These are phyloP conservation scores for Urocynchramus pylzowi DNA, from an alignment of 2,113 vertebrate species.

Conservation along the genomic window DNA sequence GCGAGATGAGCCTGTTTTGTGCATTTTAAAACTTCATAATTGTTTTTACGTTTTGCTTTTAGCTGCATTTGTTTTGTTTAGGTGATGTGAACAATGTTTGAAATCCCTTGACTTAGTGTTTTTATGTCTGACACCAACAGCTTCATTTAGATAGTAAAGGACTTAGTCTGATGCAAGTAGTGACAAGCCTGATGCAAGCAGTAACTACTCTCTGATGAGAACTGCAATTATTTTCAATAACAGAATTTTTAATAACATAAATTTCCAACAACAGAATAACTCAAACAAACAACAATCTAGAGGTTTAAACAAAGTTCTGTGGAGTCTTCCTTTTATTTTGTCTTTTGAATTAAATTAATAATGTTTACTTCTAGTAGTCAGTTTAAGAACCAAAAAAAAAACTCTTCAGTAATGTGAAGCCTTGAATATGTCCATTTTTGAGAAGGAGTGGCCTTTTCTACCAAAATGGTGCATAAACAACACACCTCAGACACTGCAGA, in stretches of 20 bases:
- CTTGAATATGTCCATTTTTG: neutral
- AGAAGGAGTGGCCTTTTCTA: neutral
- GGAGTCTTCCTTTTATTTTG: neutral
- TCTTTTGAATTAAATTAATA: neutral
- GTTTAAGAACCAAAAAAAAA: neutral
- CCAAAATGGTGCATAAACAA: neutral
- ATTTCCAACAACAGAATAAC: neutral
- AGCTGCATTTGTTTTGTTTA: neutral
- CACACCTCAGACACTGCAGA: neutral
- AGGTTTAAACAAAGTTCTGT: neutral
- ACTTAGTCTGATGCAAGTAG: neutral
- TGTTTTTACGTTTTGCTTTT: neutral
- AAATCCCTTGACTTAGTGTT: neutral
- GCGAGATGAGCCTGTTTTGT: accelerated
- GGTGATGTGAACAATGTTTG: neutral
- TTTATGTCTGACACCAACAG: neutral
- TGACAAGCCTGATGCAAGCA: neutral
- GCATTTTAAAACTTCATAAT: neutral
- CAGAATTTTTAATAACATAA: neutral
- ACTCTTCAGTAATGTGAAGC: neutral
- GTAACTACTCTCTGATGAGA: neutral
- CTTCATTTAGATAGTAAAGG: neutral
- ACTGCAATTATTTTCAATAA: neutral
- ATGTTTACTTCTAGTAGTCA: neutral
- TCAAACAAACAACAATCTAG: neutral